Base-by-base conservation (phyloP, 2,888 invertebrate species). In the Lithophane ornitopus region DNA sequence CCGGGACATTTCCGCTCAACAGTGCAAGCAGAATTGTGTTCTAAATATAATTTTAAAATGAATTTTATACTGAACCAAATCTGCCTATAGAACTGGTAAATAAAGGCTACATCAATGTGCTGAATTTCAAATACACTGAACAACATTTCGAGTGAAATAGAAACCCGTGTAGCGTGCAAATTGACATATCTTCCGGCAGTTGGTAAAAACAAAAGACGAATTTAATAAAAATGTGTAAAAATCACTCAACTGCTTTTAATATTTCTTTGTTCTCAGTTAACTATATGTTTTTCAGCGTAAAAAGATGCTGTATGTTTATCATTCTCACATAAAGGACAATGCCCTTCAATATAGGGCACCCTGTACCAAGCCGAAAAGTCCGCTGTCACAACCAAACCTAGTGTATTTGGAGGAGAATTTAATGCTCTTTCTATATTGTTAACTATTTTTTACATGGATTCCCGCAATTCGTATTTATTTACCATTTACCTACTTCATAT, bases 121-220 rank as follows among this genome's bases (percentile, higher is more conserved):
- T 70, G 34, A 77, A 65, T 77, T 54, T 52, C 52, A 54, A 76
- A 61, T 54, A 62, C 14, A 54, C 9, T 26, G 28, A 65, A 61
- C 4, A 59, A 78, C 3, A 66, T 46, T 28, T 46, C 2, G 12
- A 19, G 7, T 19, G 19, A 26, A 44, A 26, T 44, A 26, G 1
- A 44, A 26, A 44, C 26, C 28, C 0, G 0, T 26, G 26, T 6
- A 26, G 11, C 7, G 49, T 49, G 19, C 19, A 49, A 19, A 49
- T 49, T 49, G 19, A 49, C 2, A 19, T 49, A 49, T 49, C 7
- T 19, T 19, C 8, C 19, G 19, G 1, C 16, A 41, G 16, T 63
- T 19, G 16, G n/a, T 26, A 26, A 11, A 26, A 19, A 49, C 52
- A 52, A 52, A 52, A 52, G 52, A 22, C 19, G 19, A 46, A 46